Percentiles rank a stretch among this genome's conserved stretches.
phyloP scores from a whole-genome alignment of 2,888 invertebrate species.

The Lepidocyrtinus sp. region DNA sequence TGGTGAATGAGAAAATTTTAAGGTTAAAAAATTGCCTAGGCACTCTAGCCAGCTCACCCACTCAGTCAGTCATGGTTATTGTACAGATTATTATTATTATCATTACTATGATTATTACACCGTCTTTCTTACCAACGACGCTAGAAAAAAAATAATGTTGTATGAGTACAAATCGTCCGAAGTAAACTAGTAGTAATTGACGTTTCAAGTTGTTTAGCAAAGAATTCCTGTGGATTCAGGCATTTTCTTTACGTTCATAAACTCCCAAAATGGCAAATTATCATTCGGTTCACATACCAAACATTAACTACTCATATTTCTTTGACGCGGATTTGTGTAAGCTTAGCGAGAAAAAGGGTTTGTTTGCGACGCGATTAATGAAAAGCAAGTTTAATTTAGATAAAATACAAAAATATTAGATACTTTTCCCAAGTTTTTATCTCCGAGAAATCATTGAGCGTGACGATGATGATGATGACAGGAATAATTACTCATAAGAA shows the following conservation, averaged over 20 bases:
- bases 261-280: not conserved
- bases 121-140: constrained; percentile 29
- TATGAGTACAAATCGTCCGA: not conserved
- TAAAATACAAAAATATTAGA: too few relatives aligned
- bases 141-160: too few relatives aligned
- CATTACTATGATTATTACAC: constrained; percentile 54
- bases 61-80: constrained; percentile 35
- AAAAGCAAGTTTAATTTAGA: too few relatives aligned
- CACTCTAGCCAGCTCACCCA: constrained; percentile 18
- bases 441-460: too few relatives aligned
- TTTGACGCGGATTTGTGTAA: not conserved
- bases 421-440: too few relatives aligned
- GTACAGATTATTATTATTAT: constrained; percentile 49
- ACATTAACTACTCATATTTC: constrained; percentile 28
- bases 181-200: constrained; percentile 53
- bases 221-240: not conserved
- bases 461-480: constrained; percentile 51
- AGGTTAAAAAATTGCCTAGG: not conserved
- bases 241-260: not conserved
- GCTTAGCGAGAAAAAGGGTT: not conserved
- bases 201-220: constrained; percentile 47
- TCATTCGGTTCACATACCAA: not conserved
- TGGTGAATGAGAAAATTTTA: too few relatives aligned
- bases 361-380: too few relatives aligned
- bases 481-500: constrained; percentile 50